Conservation (phyloP, 2,113 vertebrate species). For the Collichthys lucidus region DNA sequence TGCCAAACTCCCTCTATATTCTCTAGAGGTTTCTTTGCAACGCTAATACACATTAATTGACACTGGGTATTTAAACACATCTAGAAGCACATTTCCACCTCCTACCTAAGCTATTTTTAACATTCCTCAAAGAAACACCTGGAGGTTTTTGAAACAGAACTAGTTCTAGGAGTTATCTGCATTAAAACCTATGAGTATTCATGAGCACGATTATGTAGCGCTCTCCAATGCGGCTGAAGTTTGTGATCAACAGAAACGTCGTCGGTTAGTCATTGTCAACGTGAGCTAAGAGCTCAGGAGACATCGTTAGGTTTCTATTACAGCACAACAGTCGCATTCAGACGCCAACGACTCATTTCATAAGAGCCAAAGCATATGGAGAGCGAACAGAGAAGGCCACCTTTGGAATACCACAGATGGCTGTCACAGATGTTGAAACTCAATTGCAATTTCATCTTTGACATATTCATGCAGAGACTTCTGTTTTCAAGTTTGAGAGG, state of each 20-base stretch:
- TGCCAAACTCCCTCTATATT: background rate
- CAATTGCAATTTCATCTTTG: constrained; percentile 41
- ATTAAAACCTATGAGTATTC: constrained; percentile 63
- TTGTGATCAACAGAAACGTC: constrained; percentile 66
- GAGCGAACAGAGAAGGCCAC: constrained; percentile 45
- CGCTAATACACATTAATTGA: constrained; percentile 10
- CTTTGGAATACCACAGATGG: constrained; percentile 48
- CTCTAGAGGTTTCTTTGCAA: background rate
- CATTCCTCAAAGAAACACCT: constrained; percentile 40
- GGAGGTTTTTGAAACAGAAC: constrained; percentile 37
- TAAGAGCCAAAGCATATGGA: constrained; percentile 61
- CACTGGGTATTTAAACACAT: constrained; percentile 32
- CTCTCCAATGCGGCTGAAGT: constrained; percentile 52
- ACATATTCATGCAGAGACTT: constrained; percentile 46
- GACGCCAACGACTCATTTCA: constrained; percentile 27
- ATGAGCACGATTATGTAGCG: constrained; percentile 41
- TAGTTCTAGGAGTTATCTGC: constrained; percentile 14
- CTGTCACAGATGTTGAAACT: constrained; percentile 45
- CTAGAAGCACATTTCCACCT: constrained; percentile 17
- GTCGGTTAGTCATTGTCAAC: constrained; percentile 64
- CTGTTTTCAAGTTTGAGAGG: constrained; percentile 29
- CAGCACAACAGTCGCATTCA: constrained; percentile 32
- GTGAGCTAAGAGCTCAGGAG: constrained; percentile 52
- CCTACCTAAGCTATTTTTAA: constrained; percentile 41
- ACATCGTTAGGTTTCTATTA: constrained; percentile 65